phyloP scores from a whole-genome alignment of 1,140 invertebrate genomes.

The Dendrolimus punctatus region DNA sequence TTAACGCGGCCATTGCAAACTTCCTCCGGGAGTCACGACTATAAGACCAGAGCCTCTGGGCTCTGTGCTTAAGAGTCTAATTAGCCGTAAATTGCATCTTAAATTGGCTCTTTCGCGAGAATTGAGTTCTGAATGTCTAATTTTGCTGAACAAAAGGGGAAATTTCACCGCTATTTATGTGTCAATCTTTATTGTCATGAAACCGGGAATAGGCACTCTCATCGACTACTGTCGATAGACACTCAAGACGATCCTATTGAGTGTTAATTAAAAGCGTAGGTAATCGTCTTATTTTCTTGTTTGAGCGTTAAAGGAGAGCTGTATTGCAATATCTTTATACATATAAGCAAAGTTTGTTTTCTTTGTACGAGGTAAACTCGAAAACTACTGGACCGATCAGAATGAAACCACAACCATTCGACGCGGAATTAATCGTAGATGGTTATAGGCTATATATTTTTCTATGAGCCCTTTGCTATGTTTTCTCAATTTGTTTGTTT shows the following conservation, averaged over 20 bases:
- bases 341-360: too few relatives aligned
- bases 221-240: constrained; percentile 12
- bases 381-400: too few relatives aligned
- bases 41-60: constrained; percentile 13
- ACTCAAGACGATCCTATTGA: not conserved
- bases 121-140: constrained; percentile 61
- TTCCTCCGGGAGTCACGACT: constrained; percentile 23
- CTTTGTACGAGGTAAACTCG: too few relatives aligned
- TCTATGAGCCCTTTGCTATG: too few relatives aligned
- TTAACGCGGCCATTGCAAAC: constrained; percentile 39
- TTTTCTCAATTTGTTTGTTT: too few relatives aligned
- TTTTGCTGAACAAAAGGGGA: constrained; percentile 48
- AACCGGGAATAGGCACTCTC: constrained; percentile 12
- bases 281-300: too few relatives aligned
- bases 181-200: constrained; percentile 39
- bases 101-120: constrained; percentile 56
- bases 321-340: too few relatives aligned
- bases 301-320: too few relatives aligned
- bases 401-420: too few relatives aligned
- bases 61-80: constrained; percentile 62
- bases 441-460: too few relatives aligned
- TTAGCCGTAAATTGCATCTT: constrained; percentile 64
- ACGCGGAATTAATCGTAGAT: too few relatives aligned
- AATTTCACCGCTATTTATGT: constrained; percentile 46
- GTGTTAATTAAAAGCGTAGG: too few relatives aligned